Base-by-base conservation (phyloP, 2,888 invertebrate species). In the Ectemnius lituratus region DNA sequence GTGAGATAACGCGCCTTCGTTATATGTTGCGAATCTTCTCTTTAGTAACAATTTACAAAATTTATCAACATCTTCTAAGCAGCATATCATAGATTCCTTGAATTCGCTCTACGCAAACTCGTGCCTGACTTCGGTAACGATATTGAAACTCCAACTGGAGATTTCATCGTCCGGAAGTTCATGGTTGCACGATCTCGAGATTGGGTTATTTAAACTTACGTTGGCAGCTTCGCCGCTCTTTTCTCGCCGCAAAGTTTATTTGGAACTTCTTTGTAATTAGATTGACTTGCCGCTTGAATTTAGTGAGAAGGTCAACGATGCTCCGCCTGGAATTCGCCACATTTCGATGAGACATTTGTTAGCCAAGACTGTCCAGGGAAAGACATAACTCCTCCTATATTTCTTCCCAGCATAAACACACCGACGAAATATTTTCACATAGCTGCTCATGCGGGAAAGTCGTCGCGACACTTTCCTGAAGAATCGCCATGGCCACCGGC, bases 191-290 rank as follows among this genome's bases (percentile, higher is more conserved):
- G 64, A 18, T 14, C 13, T n/a, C n/a, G 52, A 20, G 69, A 84
- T 81, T 80, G 78, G 75, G 82, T 85, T 84, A 83, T 84, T 83
- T 82, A 79, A 84, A 84, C 76, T 83, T 84, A 79, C 45, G 59
- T 20, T 57, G 66, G 49, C 8, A 20, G 14, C 8, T 23, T 45
- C 62, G 4, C 14, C 62, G 20, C 49, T 23, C 23, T 16, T 20
- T 18, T 61, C 67, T 45, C 3, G 1, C 20, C 61, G 59, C 52
- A 49, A 72, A 74, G 66, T 65, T 76, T 76, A 75, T 79, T 66
- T 68, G 56, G 63, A 49, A 46, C 16, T 23, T 57, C 14, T 8
- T 27, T 62, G 47, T 37, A 57, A 72, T 74, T 65, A 74, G 61
- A 80, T 80, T 67, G 73, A 49, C 45, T n/a, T 49, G 16, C n/a